Conservation (phyloP, 2,888 invertebrate genomes). For the Caenorhabditis doughertyi region DNA sequence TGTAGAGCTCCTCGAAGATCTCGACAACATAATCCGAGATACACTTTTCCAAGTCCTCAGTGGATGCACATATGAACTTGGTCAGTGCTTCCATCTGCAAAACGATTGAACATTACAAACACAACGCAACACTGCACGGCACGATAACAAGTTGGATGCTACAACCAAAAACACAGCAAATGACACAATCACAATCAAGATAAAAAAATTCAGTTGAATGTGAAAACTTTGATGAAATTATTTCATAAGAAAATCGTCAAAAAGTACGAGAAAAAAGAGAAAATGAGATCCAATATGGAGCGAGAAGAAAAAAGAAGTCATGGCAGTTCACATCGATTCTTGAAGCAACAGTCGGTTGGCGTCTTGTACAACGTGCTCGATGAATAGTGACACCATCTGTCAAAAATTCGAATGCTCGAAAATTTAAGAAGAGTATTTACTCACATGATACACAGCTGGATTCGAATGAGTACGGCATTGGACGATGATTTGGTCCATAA, state of each 20-base stretch:
- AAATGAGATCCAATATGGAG: not conserved
- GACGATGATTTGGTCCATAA: conserved; percentile 5
- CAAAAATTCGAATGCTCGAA: not conserved
- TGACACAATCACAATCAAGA: not conserved
- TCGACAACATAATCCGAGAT: not conserved
- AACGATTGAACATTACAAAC: not conserved
- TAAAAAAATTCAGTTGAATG: not conserved
- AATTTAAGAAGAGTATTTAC: not conserved
- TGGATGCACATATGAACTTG: not conserved
- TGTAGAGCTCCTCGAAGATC: not conserved
- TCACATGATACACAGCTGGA: conserved; percentile 40
- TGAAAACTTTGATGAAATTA: not conserved
- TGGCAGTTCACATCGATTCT: not conserved
- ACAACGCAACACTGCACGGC: not conserved
- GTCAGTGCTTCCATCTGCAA: not conserved
- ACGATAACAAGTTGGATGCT: not conserved
- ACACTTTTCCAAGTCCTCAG: not conserved
- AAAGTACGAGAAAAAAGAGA: not conserved
- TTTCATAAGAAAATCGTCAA: not conserved
- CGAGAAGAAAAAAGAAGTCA: not conserved
- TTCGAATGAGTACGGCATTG: not conserved
- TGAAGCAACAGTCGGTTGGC: conserved; percentile 2
- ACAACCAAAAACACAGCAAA: conserved; percentile 2
- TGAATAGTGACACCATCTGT: conserved; percentile 27
- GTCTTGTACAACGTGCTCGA: conserved; percentile 20